Evolutionary conservation across 30 jellyfish, hydroid and myxozoan species (phyloP), one percentile per base, ranked within the genome.

Genomic region (Mastigias papua): DNA sequence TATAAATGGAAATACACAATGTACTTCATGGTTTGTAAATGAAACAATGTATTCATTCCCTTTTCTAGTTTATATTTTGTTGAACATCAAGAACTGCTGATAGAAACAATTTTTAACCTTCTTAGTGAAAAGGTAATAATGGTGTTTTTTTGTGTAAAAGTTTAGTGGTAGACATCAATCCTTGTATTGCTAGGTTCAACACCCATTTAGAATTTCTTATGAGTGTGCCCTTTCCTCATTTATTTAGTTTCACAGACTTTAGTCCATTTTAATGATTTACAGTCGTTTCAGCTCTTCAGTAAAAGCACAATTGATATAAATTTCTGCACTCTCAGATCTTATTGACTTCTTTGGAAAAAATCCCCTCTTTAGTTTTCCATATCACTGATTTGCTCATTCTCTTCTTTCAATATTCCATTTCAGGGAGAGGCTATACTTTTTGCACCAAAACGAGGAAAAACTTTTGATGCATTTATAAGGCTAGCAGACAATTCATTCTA

Each of bases 371-470:
- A n/a, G n/a, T n/a, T n/a, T n/a, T n/a, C n/a, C n/a, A n/a, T n/a
- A n/a, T n/a, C n/a, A n/a, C n/a, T n/a, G n/a, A n/a, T n/a, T n/a
- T n/a, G n/a, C n/a, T n/a, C n/a, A n/a, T n/a, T n/a, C n/a, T n/a
- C n/a, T 8, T 42, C 15, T 73, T 6, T 10, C 67, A 63, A 63
- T 27, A 57, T 1, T 63, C 17, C 22, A n/a, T 62, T 34, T 13
- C 60, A 78, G 91, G 96, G 96, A 26, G 87, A 69, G 29, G 81
- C 91, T 16, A 66, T 88, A 48, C 34, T 88, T 6, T 76, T 88
- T 42, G 96, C 96, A 17, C 96, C 96, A 50, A 77, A 78, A 50
- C 34, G 96, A 46, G 87, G 91, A 28, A 31, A 37, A 0, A 77
- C 96, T 26, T 66, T 88, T 33, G 74, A 77, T 19, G 13, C 42